phyloP scores from a whole-genome alignment of 2,888 invertebrate genomes.

The Phyllotreta cruciferae region DNA sequence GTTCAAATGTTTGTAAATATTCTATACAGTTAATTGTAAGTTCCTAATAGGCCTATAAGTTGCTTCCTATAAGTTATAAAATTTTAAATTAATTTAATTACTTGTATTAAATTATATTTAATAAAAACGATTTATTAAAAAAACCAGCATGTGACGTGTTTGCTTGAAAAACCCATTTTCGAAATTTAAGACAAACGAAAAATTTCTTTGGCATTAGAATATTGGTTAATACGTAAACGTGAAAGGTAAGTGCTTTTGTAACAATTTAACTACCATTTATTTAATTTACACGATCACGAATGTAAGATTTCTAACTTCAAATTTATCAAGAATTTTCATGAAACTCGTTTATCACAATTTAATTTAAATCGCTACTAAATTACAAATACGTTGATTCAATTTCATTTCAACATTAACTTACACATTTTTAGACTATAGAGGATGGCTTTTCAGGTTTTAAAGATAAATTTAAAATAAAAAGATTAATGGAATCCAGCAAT shows the following conservation, averaged over 20 bases:
- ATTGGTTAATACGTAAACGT: conserved; percentile 1
- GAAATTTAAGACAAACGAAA: no score
- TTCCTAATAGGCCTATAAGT: conserved; percentile 49
- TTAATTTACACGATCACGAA: conserved; percentile 8
- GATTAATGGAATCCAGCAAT: not conserved
- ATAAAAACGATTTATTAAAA: conserved; percentile 45
- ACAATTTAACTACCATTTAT: conserved; percentile 10
- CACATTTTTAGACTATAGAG: no score
- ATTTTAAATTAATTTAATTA: conserved; percentile 41
- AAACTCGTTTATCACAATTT: no score
- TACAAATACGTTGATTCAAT: no score
- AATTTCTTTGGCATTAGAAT: no score
- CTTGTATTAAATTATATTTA: conserved; percentile 50
- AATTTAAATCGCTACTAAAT: no score
- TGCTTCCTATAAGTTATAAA: conserved; percentile 44
- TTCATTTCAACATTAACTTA: no score
- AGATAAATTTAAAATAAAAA: not conserved
- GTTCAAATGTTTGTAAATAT: conserved; percentile 42
- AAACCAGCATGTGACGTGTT: not conserved
- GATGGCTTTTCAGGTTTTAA: no score
- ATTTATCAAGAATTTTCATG: not conserved
- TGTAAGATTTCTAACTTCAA: not conserved
- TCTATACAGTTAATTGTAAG: conserved; percentile 47
- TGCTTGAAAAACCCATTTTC: no score
- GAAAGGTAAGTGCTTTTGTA: conserved; percentile 12